A percentile compares a stretch with the other conserved stretches of the same genome.
phyloP scores from a whole-genome alignment of 2,797 vertebrate genomes.

The Gallirallus australis region DNA sequence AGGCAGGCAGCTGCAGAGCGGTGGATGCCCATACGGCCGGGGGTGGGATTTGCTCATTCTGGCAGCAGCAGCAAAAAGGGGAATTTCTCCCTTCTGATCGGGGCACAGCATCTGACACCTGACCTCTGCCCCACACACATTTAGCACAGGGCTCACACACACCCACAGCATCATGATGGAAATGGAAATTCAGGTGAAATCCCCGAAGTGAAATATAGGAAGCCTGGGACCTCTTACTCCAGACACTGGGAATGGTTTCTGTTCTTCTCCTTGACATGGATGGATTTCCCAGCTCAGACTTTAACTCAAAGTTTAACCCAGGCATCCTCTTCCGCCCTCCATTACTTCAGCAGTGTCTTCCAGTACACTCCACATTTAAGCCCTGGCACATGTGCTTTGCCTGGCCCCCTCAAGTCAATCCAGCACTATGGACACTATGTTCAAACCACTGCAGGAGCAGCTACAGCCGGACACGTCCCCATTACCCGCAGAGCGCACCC shows the following conservation, averaged over 20 bases:
- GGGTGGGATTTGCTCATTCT: not conserved
- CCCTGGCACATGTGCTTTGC: not conserved
- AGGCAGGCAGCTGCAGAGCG: not conserved
- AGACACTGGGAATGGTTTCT: fast-evolving
- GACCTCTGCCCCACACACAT: not conserved
- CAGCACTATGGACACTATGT: fast-evolving
- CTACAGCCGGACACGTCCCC: fast-evolving
- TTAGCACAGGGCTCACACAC: fast-evolving
- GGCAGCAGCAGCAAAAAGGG: not conserved
- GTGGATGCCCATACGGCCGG: not conserved
- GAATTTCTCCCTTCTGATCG: not conserved
- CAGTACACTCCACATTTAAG: not conserved
- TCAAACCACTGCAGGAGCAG: not conserved
- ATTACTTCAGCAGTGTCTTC: not conserved
- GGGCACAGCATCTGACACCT: not conserved
- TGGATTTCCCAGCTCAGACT: not conserved
- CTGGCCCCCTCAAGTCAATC: not conserved
- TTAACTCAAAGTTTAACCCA: not conserved
- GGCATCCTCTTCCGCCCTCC: not conserved
- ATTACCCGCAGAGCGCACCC: not conserved
- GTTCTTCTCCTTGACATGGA: fast-evolving
- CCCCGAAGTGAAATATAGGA: not conserved
- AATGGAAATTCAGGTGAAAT: not conserved
- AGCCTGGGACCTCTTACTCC: not conserved
- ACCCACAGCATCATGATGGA: fast-evolving